Conservation (phyloP, 2,797 vertebrate genomes). For the Cichlasoma orientale region DNA sequence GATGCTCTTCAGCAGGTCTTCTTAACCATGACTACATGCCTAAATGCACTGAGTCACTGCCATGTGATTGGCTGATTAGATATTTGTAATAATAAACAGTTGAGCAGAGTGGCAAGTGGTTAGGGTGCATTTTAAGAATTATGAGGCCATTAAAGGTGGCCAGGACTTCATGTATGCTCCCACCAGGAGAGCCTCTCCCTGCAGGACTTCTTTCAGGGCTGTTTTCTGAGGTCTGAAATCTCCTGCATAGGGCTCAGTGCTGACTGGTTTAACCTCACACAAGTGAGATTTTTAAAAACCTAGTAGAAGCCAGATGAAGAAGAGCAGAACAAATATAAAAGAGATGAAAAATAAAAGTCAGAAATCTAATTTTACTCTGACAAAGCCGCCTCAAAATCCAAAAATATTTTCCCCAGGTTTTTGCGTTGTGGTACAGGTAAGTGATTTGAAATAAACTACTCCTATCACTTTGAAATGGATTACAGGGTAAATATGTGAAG, state of each 20-base stretch:
- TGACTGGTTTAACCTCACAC: not conserved
- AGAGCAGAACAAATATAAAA: too few relatives aligned
- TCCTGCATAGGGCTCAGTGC: not conserved
- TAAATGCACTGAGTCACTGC: too few relatives aligned
- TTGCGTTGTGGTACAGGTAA: not conserved
- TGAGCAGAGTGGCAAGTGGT: not conserved
- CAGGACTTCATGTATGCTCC: not conserved
- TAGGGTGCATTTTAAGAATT: not conserved
- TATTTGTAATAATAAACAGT: not conserved
- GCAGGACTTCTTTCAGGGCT: not conserved
- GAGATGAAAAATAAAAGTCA: too few relatives aligned
- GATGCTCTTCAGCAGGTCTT: too few relatives aligned
- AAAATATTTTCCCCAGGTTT: not conserved
- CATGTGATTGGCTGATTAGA: not conserved
- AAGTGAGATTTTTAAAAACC: not conserved
- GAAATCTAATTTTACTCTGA: too few relatives aligned
- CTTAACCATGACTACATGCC: too few relatives aligned
- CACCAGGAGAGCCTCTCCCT: not conserved
- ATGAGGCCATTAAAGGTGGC: not conserved
- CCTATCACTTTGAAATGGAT: not conserved
- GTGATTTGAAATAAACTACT: not conserved
- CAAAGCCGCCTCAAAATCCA: not conserved
- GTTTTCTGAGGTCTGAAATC: not conserved
- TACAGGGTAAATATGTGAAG: not conserved
- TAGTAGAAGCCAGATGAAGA: too few relatives aligned